Evolutionary conservation across 2,888 invertebrate species (phyloP).

Genomic region (Endotricha flammealis): DNA sequence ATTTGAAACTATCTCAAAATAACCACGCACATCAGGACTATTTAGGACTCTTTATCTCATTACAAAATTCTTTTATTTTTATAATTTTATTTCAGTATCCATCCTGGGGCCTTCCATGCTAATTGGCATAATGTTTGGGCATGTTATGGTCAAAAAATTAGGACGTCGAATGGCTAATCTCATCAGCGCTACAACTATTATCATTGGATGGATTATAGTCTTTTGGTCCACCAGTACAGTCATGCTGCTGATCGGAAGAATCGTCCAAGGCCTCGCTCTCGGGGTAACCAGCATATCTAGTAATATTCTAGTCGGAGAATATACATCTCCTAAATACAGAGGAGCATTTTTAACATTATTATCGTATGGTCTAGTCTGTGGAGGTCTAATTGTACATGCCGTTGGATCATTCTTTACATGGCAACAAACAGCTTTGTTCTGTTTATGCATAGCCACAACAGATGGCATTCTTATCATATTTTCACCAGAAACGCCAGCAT

Average conservation of each 20-base stretch:
- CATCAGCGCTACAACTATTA: conserved; percentile 55
- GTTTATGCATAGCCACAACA: too few species aligned
- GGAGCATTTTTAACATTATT: conserved; percentile 73
- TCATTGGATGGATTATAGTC: conserved; percentile 70
- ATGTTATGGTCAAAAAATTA: conserved; percentile 61
- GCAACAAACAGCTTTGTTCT: conserved; percentile 72
- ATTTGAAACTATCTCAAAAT: too few species aligned
- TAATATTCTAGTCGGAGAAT: conserved; percentile 76
- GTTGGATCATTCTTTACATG: conserved; percentile 78
- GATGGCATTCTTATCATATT: conserved; percentile 44
- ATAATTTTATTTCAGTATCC: conserved; percentile 38
- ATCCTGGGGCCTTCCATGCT: conserved; percentile 38
- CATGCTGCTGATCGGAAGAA: conserved; percentile 49
- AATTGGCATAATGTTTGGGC: conserved; percentile 36
- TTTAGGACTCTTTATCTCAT: not conserved
- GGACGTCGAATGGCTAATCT: conserved; percentile 70
- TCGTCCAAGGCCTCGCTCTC: conserved; percentile 63
- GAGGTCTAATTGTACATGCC: conserved; percentile 77
- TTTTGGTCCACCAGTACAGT: conserved; percentile 31
- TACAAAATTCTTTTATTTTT: conserved; percentile 2
- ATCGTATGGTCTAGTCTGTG: conserved; percentile 79
- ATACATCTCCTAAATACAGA: conserved; percentile 70
- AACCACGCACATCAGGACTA: too few species aligned
- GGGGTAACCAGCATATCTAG: conserved; percentile 70
- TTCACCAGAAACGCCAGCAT: conserved; percentile 81